These are phyloP conservation scores for Neosilurus mollespiculum DNA, from an alignment of 2,797 vertebrate genomes.

Conservation along the genomic window DNA sequence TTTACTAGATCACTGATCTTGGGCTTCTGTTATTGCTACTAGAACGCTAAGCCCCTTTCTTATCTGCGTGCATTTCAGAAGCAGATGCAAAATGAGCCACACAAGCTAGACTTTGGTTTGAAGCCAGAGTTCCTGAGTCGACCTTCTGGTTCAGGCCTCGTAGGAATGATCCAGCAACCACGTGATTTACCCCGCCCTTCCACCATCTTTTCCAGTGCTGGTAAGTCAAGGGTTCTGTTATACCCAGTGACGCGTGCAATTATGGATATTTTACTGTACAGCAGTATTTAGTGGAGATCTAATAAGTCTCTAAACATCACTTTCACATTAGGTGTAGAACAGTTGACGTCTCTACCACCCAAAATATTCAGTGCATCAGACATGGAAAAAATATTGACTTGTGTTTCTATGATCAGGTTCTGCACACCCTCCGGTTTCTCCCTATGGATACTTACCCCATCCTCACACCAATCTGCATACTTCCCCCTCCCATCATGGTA, in stretches of 20 bases:
- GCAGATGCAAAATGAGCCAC: conserved; percentile 98
- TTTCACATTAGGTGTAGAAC: background rate
- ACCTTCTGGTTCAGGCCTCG: conserved; percentile 90
- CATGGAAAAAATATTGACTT: background rate
- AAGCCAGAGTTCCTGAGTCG: conserved; percentile 96
- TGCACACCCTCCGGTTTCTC: conserved; percentile 84
- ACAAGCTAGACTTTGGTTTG: conserved; percentile 97
- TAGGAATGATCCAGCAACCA: conserved; percentile 93
- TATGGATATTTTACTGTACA: conserved; percentile 10
- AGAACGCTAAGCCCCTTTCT: conserved; percentile 11
- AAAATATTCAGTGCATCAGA: background rate
- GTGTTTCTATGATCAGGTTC: conserved; percentile 74
- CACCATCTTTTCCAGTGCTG: conserved; percentile 92
- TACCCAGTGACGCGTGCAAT: background rate
- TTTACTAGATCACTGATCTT: conserved; percentile 34
- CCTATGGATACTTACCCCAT: conserved; percentile 87
- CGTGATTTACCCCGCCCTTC: conserved; percentile 93
- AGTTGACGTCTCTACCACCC: background rate
- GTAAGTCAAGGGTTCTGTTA: conserved; percentile 67
- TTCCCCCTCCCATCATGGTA: conserved; percentile 87
- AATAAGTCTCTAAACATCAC: background rate
- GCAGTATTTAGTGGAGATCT: background rate
- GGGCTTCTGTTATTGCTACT: conserved; percentile 25
- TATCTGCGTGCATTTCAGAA: conserved; percentile 76
- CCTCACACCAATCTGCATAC: conserved; percentile 93